A percentile compares a stretch with the other conserved stretches of the same genome.
phyloP scores from a whole-genome alignment of 92 coral and sea anemone species.

The Paramuricea clavata region DNA sequence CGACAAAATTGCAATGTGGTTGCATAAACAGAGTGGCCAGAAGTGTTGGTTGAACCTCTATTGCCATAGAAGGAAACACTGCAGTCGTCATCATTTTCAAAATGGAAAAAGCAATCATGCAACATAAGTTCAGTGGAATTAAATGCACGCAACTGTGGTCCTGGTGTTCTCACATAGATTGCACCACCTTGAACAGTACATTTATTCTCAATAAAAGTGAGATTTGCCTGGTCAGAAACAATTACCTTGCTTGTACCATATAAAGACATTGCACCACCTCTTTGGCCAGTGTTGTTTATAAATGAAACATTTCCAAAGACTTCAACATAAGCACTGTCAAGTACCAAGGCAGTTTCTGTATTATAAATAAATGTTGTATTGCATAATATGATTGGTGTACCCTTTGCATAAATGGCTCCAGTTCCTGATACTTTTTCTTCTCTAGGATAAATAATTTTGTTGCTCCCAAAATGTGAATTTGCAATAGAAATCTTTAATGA shows the following conservation, averaged over 20 bases:
- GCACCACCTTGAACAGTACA: constrained; percentile 91
- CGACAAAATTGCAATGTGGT: constrained; percentile 92
- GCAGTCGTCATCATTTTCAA: constrained; percentile 71
- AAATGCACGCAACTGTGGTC: constrained; percentile 90
- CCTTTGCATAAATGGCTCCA: constrained; percentile 84
- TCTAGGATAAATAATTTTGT: constrained; percentile 65
- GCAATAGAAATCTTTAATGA: constrained; percentile 62
- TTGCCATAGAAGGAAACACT: constrained; percentile 76
- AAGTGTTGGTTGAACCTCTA: constrained; percentile 61
- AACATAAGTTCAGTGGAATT: constrained; percentile 83
- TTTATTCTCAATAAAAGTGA: constrained; percentile 66
- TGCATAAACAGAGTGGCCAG: constrained; percentile 86
- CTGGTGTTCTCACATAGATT: constrained; percentile 72
- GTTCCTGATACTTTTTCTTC: constrained; percentile 78
- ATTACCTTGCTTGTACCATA: constrained; percentile 81
- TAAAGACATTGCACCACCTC: constrained; percentile 91
- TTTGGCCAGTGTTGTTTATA: constrained; percentile 75
- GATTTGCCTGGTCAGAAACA: constrained; percentile 72
- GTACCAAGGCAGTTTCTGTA: constrained; percentile 83
- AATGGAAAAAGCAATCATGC: constrained; percentile 78
- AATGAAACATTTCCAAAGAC: constrained; percentile 69
- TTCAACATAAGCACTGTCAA: constrained; percentile 75
- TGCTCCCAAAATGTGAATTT: constrained; percentile 74
- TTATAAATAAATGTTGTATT: constrained; percentile 58
- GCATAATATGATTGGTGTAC: constrained; percentile 73